Evolutionary conservation across 2,797 vertebrate genomes (phyloP).

Genomic region (Anabacerthia variegaticeps): DNA sequence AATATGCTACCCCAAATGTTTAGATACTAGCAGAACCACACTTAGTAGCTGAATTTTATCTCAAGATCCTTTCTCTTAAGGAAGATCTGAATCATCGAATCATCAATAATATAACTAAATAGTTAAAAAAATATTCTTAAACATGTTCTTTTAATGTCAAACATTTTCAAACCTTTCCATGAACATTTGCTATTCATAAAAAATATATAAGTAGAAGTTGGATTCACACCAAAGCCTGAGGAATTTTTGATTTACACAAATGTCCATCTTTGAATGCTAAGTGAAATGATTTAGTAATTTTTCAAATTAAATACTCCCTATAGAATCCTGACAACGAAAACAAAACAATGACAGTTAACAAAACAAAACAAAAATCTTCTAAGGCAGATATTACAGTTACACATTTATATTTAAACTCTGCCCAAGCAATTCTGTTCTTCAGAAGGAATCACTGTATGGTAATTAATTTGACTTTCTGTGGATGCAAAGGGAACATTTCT

Average conservation of each 20-base stretch:
- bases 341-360: not conserved
- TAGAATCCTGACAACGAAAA: not conserved
- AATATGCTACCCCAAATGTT: not conserved
- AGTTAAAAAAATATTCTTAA: not conserved
- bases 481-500: slow-evolving; percentile 8
- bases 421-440: not conserved
- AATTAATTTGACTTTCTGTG: slow-evolving; percentile 26
- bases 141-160: not conserved
- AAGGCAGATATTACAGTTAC: not conserved
- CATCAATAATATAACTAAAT: not conserved
- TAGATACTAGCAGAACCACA: not conserved
- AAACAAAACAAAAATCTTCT: not conserved
- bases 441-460: not conserved
- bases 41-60: not conserved
- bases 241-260: not conserved
- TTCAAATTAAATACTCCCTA: not conserved
- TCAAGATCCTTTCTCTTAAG: not conserved
- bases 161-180: not conserved
- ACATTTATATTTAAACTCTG: not conserved
- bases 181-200: not conserved
- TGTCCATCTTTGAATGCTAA: not conserved
- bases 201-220: not conserved
- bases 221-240: not conserved
- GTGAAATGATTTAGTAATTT: not conserved
- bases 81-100: not conserved